phyloP scores from a whole-genome alignment of 2,113 vertebrate species.

The Hemibagrus wyckioides region DNA sequence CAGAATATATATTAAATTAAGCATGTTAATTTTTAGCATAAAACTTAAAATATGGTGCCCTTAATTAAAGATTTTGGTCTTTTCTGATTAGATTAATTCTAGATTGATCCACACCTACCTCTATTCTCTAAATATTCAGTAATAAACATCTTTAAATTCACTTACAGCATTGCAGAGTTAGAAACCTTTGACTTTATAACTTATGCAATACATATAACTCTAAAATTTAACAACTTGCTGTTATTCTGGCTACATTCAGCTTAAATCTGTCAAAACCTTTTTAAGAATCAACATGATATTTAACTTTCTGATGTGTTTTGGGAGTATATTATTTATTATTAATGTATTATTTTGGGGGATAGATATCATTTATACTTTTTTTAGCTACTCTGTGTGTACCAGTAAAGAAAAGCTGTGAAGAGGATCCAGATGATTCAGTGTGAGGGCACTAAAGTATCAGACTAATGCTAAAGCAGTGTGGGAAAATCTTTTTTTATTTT shows the following conservation, averaged over 20 bases:
- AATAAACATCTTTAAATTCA: background rate
- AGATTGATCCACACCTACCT: too few relatives aligned
- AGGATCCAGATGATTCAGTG: background rate
- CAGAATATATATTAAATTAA: background rate
- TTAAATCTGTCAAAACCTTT: background rate
- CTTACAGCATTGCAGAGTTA: background rate
- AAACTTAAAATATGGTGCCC: background rate
- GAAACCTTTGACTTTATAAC: background rate
- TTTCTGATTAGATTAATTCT: background rate
- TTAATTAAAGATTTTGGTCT: background rate
- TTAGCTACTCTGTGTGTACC: background rate
- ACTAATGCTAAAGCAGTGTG: background rate
- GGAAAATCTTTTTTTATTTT: background rate
- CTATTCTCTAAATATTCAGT: background rate
- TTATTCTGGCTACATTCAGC: background rate
- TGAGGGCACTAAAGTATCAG: background rate
- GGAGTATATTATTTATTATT: background rate
- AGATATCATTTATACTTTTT: background rate
- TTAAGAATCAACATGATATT: background rate
- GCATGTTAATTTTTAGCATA: background rate
- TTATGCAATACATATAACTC: background rate
- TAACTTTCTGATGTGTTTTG: background rate
- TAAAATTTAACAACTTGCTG: background rate
- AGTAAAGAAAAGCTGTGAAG: background rate
- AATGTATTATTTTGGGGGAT: background rate